These are phyloP conservation scores for Globicephala melas DNA, from an alignment of 2,113 vertebrate species.

Conservation along the genomic window DNA sequence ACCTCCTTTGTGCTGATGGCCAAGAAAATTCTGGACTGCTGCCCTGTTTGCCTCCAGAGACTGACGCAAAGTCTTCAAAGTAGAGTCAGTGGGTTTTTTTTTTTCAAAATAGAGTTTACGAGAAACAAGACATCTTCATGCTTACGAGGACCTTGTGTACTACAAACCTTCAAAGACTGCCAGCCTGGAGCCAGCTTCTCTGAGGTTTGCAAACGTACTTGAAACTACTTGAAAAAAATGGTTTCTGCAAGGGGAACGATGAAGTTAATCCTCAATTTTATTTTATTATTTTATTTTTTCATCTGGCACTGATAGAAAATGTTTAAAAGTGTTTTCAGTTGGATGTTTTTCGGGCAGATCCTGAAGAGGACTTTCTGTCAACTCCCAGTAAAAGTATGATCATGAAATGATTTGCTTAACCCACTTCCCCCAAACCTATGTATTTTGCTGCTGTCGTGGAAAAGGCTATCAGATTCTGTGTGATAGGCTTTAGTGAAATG, in stretches of 20 bases:
- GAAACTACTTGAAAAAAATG: constrained; percentile 48
- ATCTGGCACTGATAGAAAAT: not conserved
- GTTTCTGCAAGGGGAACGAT: constrained; percentile 13
- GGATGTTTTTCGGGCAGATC: not conserved
- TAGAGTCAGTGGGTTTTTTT: constrained; percentile 69
- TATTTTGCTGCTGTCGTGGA: not conserved
- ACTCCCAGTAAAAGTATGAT: not conserved
- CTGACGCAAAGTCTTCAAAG: constrained; percentile 80
- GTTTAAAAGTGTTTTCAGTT: constrained; percentile 21
- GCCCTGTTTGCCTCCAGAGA: constrained; percentile 79
- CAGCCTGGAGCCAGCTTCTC: not conserved
- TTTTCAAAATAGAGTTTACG: constrained; percentile 70
- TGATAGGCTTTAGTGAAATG: not conserved
- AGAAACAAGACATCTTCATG: constrained; percentile 64
- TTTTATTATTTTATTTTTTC: not conserved
- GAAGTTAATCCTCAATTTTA: not conserved
- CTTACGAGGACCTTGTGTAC: constrained; percentile 54
- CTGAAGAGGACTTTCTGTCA: not conserved
- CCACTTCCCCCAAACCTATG: not conserved
- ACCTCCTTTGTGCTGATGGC: constrained; percentile 77
- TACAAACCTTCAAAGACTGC: constrained; percentile 53
- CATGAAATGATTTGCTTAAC: constrained; percentile 4
- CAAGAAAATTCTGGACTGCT: constrained; percentile 80
- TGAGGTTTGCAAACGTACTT: constrained; percentile 1
- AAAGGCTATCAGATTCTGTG: not conserved